A percentile compares a stretch with the other conserved stretches of the same genome.
These are phyloP conservation scores for Dreissena rostriformis DNA, from an alignment of 1,140 invertebrate species.

Conservation along the genomic window DNA sequence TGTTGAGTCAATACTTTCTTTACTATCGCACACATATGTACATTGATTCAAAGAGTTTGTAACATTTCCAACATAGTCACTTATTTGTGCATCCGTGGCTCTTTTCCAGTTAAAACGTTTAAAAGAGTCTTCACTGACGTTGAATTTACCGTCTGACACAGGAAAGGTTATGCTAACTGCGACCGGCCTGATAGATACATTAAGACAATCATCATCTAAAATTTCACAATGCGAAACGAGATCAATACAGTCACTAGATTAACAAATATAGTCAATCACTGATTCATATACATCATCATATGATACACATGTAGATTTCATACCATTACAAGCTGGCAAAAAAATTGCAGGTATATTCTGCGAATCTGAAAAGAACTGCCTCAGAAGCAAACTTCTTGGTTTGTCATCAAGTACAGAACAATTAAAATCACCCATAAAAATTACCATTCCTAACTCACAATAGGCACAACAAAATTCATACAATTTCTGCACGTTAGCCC, in stretches of 20 bases:
- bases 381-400: background rate
- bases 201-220: slow-evolving; percentile 33
- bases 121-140: background rate
- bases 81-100: background rate
- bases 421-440: slow-evolving; percentile 21
- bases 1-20: background rate
- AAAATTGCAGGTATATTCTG: background rate
- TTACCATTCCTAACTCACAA: background rate
- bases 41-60: background rate
- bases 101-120: slow-evolving; percentile 27
- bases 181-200: slow-evolving; percentile 32
- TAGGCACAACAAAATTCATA: background rate
- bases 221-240: background rate
- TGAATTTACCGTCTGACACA: too few species aligned
- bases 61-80: background rate
- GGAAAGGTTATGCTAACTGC: background rate
- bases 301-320: slow-evolving; percentile 21
- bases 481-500: background rate
- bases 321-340: slow-evolving; percentile 3
- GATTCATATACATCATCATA: slow-evolving; percentile 24
- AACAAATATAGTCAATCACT: slow-evolving; percentile 28
- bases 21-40: background rate
- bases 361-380: background rate
- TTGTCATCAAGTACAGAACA: background rate
- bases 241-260: slow-evolving; percentile 8